Base-by-base conservation (phyloP, 2,113 vertebrate genomes). In the Propithecus coquereli region DNA sequence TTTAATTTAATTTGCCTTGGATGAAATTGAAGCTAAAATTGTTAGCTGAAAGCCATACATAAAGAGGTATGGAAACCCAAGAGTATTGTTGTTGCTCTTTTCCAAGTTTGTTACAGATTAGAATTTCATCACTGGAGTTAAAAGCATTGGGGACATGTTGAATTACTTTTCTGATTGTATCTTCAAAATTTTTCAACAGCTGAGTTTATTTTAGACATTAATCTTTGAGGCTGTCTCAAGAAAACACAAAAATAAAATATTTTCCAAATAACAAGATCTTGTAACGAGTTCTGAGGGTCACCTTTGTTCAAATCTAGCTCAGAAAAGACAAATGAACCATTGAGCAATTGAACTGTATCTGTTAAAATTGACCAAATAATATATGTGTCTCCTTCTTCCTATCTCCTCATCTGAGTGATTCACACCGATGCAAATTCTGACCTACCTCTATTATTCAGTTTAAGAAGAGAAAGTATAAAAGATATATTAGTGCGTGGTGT, bases 91-190 rank as follows among this genome's bases (percentile, higher is more conserved):
- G 27, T 87, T 97, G 52, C 66, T 97, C 92, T 85, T 97, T 91
- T 73, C 95, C 87, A 76, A 68, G 92, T 98, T 98, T 94, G 80
- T 61, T 90, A 86, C 83, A 96, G 96, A 98, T 97, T 97, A 98
- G 96, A 97, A 96, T 98, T 98, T 97, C 96, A 97, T 96, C 76
- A 18, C 81, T 76, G 45, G 82, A 90, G 43, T 94, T 95, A 97
- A 98, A 97, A 98, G 94, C 96, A 97, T 52, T 0, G 0, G 89
- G 82, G 84, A 98, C 89, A 94, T 87, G 93, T 91, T 97, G 97
- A 98, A 98, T 98, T 98, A 97, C 96, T 98, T 97, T 98, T 91
- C 90, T 96, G 96, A 98, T 98, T 90, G 89, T 98, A 98, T 98
- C 98, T 98, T 97, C 83, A 95, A 68, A 22, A 88, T 97, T 97